Evolutionary conservation across 2,888 invertebrate genomes (phyloP).

Genomic region (Petrolisthes cinctipes): DNA sequence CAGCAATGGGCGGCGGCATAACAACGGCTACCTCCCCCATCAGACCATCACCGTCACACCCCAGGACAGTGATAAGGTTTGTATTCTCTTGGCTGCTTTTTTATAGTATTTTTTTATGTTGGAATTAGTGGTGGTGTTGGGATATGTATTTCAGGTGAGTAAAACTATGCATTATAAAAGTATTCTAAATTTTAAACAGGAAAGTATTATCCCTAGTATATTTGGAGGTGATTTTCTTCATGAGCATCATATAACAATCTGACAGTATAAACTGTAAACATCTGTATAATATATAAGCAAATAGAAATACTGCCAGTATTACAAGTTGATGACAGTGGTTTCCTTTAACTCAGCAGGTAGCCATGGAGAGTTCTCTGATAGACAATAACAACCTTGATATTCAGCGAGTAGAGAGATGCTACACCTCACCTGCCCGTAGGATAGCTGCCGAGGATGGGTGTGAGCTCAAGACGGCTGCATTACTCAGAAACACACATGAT

Average conservation of each 20-base stretch:
- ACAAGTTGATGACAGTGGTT: too few species aligned
- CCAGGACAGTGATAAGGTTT: conserved; percentile 37
- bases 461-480: conserved; percentile 3
- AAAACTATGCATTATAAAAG: background rate
- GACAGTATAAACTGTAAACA: too few species aligned
- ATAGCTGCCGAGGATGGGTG: conserved; percentile 19
- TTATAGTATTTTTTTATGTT: background rate
- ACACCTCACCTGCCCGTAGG: conserved; percentile 29
- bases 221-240: too few species aligned
- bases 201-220: too few species aligned
- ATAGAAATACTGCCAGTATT: too few species aligned
- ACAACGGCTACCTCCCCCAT: conserved; percentile 52
- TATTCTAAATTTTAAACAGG: too few species aligned
- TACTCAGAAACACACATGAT: conserved; percentile 25
- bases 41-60: conserved; percentile 40
- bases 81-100: background rate
- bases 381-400: conserved; percentile 54
- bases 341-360: conserved; percentile 22
- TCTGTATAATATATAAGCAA: too few species aligned
- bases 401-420: conserved; percentile 35
- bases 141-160: background rate
- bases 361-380: conserved; percentile 42
- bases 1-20: conserved; percentile 22
- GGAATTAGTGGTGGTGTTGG: background rate
- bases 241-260: too few species aligned